Percentiles rank a stretch among this genome's conserved stretches.
These are phyloP conservation scores for Chunga burmeisteri DNA, from an alignment of 2,113 vertebrate genomes.

Conservation along the genomic window DNA sequence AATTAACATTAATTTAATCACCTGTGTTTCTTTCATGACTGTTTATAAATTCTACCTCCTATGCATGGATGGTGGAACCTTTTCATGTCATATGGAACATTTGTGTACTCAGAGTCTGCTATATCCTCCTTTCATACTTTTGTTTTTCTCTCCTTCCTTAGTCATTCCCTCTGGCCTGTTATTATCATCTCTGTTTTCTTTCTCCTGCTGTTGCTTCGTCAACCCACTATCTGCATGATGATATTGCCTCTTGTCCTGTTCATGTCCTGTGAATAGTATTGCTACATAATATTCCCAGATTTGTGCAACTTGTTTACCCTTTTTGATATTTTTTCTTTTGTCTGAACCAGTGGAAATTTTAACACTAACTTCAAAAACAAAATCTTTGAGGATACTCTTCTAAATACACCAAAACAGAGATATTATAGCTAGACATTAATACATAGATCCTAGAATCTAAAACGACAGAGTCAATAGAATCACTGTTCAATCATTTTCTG, in stretches of 20 bases:
- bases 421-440: neutral
- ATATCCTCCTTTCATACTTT: neutral
- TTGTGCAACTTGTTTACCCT: neutral
- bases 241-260: neutral
- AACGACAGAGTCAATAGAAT: neutral
- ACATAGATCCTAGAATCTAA: neutral
- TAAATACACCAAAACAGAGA: neutral
- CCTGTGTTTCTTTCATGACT: neutral
- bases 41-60: neutral
- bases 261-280: neutral
- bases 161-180: neutral
- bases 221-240: neutral
- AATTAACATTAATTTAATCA: neutral
- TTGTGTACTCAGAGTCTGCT: neutral
- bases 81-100: neutral
- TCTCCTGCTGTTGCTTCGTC: neutral
- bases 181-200: neutral
- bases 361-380: neutral
- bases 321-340: neutral
- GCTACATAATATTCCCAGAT: neutral
- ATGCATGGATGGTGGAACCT: neutral
- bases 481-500: neutral
- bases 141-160: neutral
- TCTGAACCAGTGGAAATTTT: neutral
- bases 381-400: neutral